A percentile compares a stretch with the other conserved stretches of the same genome.
phyloP scores from a whole-genome alignment of 2,113 vertebrate genomes.

The Mustelus asterias region DNA sequence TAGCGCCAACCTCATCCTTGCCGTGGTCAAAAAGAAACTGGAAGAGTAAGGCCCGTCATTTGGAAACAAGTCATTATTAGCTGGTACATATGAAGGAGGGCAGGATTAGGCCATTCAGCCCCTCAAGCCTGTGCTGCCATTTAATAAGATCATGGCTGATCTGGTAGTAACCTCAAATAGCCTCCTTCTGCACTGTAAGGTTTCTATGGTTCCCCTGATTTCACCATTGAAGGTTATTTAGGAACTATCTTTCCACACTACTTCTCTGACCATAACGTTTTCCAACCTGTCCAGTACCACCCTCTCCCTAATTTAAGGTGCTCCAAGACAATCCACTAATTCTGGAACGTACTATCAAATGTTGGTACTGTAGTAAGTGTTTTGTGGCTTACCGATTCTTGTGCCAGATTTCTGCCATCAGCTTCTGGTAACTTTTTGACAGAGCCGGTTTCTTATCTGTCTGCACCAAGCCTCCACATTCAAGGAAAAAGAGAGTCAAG shows the following conservation, averaged over 20 bases:
- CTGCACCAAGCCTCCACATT: conserved; percentile 82
- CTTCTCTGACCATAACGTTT: background rate
- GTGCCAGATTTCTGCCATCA: conserved; percentile 94
- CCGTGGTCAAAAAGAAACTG: background rate
- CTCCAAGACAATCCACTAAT: background rate
- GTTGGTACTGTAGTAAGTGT: background rate
- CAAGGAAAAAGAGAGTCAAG: conserved; percentile 89
- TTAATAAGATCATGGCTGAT: too few species aligned
- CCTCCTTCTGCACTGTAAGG: too few species aligned
- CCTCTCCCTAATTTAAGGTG: background rate
- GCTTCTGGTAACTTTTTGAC: conserved; percentile 96
- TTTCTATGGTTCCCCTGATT: background rate
- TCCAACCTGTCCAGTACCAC: background rate
- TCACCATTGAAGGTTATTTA: background rate
- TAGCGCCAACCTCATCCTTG: background rate
- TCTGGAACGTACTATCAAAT: background rate
- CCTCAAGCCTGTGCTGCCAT: too few species aligned
- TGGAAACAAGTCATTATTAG: background rate
- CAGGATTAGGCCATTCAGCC: too few species aligned
- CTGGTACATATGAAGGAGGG: background rate
- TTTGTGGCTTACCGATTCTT: conserved; percentile 75
- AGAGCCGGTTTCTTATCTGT: conserved; percentile 97
- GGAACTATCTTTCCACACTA: background rate
- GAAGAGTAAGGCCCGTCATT: background rate
- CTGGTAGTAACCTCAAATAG: too few species aligned